A percentile compares a stretch with the other conserved stretches of the same genome.
Conservation (phyloP, 2,797 vertebrate genomes). For the Hapalemur alaotrensis region DNA sequence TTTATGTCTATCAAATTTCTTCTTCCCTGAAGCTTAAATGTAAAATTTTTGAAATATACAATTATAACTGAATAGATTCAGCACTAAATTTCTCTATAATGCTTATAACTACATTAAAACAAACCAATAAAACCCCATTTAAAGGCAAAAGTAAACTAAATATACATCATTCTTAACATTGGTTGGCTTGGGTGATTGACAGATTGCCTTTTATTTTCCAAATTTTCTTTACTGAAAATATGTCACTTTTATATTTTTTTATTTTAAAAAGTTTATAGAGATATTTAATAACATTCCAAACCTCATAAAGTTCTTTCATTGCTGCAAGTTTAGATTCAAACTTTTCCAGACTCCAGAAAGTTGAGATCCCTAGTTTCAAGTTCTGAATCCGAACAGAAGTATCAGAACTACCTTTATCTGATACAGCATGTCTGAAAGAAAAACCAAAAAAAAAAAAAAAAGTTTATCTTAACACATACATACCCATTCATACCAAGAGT, state of each 20-base stretch:
- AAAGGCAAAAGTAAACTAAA: background rate
- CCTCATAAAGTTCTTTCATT: conserved; percentile 96
- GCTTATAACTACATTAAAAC: background rate
- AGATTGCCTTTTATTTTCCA: background rate
- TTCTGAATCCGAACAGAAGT: conserved; percentile 90
- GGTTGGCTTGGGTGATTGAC: background rate
- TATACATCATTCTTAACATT: background rate
- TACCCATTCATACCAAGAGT: background rate
- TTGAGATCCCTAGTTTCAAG: conserved; percentile 91
- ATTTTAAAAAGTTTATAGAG: background rate
- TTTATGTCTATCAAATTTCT: background rate
- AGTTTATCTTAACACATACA: background rate
- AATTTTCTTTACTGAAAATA: background rate
- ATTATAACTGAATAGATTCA: background rate
- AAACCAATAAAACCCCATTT: background rate
- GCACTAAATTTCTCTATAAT: background rate
- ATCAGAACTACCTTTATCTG: conserved; percentile 73
- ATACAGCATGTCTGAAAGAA: conserved; percentile 87
- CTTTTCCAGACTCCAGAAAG: conserved; percentile 95
- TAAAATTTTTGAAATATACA: background rate
- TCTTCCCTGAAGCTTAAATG: background rate
- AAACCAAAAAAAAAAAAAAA: background rate
- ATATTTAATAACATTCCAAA: conserved; percentile 69
- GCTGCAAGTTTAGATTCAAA: conserved; percentile 94
- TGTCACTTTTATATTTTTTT: background rate